Evolutionary conservation across 2,797 vertebrate genomes (phyloP).

Genomic region (Otus scops): DNA sequence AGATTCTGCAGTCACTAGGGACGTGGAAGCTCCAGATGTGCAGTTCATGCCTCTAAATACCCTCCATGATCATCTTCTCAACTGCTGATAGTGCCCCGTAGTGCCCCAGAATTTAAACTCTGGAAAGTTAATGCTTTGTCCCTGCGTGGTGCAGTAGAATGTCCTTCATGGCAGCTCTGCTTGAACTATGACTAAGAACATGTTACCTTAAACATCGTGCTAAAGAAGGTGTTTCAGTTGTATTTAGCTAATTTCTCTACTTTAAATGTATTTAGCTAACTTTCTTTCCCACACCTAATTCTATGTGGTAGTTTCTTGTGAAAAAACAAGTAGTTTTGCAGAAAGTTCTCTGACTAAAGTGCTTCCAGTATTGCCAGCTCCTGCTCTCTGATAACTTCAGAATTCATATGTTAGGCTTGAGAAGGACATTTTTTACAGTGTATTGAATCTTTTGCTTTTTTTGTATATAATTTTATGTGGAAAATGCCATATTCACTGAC

Average conservation of each 20-base stretch:
- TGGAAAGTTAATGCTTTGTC: neutral
- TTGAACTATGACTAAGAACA: neutral
- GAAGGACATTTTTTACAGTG: neutral
- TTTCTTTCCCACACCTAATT: neutral
- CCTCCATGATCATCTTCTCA: fast-evolving
- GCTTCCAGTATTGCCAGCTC: neutral
- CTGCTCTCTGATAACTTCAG: fast-evolving
- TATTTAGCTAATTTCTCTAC: neutral
- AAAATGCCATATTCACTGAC: neutral
- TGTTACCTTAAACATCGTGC: neutral
- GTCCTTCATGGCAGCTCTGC: neutral
- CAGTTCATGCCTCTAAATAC: neutral
- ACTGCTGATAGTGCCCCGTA: neutral
- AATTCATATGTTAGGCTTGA: neutral
- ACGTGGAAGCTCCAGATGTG: neutral
- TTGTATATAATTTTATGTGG: neutral
- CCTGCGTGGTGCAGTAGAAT: fast-evolving
- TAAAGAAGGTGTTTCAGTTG: neutral
- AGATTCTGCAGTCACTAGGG: neutral
- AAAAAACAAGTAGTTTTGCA: neutral
- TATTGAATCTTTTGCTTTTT: neutral
- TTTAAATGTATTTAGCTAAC: neutral
- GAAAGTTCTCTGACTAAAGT: neutral
- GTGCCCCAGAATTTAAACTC: neutral
- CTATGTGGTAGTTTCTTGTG: neutral